Conservation (phyloP, 1,140 invertebrate genomes). For the Chionoecetes opilio region DNA sequence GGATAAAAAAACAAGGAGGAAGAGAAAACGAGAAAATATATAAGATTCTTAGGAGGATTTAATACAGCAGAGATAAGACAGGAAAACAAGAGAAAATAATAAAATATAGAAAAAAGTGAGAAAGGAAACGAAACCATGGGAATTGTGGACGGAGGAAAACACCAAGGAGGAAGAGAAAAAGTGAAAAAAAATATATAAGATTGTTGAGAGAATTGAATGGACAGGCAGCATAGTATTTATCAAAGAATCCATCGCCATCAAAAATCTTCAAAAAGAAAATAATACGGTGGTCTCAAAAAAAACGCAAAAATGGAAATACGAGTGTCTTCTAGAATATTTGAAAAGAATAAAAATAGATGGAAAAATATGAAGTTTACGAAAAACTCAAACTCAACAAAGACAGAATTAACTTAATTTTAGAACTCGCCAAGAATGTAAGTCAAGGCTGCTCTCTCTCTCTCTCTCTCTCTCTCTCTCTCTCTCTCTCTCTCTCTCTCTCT, state of each 20-base stretch:
- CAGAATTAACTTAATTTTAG: too few relatives aligned
- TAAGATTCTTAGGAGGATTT: too few relatives aligned
- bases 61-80: too few relatives aligned
- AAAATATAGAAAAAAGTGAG: too few relatives aligned
- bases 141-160: too few relatives aligned
- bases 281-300: neutral
- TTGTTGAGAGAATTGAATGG: neutral
- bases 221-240: neutral
- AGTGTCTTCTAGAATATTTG: neutral
- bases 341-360: too few relatives aligned
- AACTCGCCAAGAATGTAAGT: neutral
- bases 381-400: too few relatives aligned
- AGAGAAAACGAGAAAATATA: too few relatives aligned
- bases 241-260: constrained; percentile 2
- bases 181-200: neutral
- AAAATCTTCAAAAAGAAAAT: neutral
- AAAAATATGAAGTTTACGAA: too few relatives aligned
- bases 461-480: constrained; percentile 25
- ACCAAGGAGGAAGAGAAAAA: neutral
- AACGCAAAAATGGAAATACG: neutral
- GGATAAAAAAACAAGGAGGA: too few relatives aligned
- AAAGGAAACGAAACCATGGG: too few relatives aligned
- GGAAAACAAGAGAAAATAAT: too few relatives aligned
- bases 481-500: constrained; percentile 27
- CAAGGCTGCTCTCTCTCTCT: constrained; percentile 24